Conservation (phyloP, 2,113 vertebrate genomes). For the Mobula birostris region DNA sequence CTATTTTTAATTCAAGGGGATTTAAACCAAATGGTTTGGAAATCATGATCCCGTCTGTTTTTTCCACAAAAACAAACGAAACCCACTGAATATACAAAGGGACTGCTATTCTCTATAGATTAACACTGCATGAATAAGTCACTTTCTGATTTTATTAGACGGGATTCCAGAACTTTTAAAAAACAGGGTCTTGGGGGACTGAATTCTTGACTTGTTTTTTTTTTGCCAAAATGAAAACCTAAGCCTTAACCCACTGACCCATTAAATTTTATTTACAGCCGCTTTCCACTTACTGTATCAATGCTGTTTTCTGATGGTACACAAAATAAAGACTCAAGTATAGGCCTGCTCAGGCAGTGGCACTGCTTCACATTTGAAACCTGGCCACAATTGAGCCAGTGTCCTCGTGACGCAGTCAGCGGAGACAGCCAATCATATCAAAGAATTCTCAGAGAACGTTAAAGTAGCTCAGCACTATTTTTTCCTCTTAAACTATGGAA, state of each 20-base stretch:
- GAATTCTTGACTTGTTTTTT: neutral
- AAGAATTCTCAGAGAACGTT: too few relatives aligned
- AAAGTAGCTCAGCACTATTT: too few relatives aligned
- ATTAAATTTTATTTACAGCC: neutral
- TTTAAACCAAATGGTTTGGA: constrained; percentile 17
- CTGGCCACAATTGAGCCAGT: too few relatives aligned
- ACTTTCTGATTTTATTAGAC: constrained; percentile 1
- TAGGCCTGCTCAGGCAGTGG: neutral
- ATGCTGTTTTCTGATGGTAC: neutral
- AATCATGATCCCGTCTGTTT: constrained; percentile 17
- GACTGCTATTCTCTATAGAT: neutral
- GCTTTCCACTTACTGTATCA: neutral
- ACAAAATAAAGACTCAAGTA: neutral
- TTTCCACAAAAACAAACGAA: neutral
- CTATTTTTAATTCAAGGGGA: neutral
- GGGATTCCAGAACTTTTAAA: neutral
- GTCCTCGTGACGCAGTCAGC: too few relatives aligned
- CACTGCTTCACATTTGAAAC: too few relatives aligned
- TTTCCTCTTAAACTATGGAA: too few relatives aligned
- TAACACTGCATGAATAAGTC: neutral
- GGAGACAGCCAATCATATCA: too few relatives aligned
- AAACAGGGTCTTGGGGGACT: neutral
- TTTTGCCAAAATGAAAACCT: neutral
- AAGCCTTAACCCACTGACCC: neutral
- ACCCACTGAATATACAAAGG: neutral